phyloP scores from a whole-genome alignment of 2,888 invertebrate genomes.

The Ypsolopha scabrella region DNA sequence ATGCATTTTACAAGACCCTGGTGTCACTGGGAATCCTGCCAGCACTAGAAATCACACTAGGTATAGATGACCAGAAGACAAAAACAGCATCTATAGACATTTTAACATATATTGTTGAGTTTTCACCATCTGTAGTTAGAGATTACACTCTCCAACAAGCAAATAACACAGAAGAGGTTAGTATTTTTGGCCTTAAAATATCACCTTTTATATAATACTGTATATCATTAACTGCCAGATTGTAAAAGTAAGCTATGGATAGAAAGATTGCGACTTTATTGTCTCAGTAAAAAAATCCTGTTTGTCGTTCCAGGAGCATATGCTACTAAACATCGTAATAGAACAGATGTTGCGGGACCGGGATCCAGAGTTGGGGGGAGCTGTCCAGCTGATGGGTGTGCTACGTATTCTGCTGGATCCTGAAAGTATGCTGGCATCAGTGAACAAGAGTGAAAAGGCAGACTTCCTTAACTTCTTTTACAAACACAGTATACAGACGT shows the following conservation, averaged over 20 bases:
- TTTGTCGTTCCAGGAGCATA: slow-evolving; percentile 81
- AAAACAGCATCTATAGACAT: slow-evolving; percentile 98
- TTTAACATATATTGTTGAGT: slow-evolving; percentile 97
- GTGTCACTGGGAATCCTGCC: slow-evolving; percentile 89
- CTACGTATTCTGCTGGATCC: slow-evolving; percentile 94
- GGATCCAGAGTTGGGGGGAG: slow-evolving; percentile 97
- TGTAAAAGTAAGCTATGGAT: too few species aligned
- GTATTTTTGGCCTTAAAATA: slow-evolving; percentile 12
- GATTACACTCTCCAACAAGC: slow-evolving; percentile 97
- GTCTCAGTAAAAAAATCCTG: not conserved
- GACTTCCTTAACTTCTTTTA: slow-evolving; percentile 99
- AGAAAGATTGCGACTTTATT: too few species aligned
- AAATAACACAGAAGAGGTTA: slow-evolving; percentile 88
- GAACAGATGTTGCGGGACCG: slow-evolving; percentile 98
- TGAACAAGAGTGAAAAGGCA: slow-evolving; percentile 96
- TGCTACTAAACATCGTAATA: slow-evolving; percentile 96
- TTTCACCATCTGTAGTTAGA: slow-evolving; percentile 96
- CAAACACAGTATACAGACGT: slow-evolving; percentile 96
- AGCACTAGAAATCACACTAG: slow-evolving; percentile 90
- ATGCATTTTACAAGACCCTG: slow-evolving; percentile 96
- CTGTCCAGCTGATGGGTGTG: slow-evolving; percentile 96
- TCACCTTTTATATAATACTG: too few species aligned
- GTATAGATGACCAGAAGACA: slow-evolving; percentile 93
- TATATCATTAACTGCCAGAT: too few species aligned
- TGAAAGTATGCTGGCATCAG: slow-evolving; percentile 95